Conservation (phyloP, 2,888 invertebrate genomes). For the Leptinotarsa rubiginosa region DNA sequence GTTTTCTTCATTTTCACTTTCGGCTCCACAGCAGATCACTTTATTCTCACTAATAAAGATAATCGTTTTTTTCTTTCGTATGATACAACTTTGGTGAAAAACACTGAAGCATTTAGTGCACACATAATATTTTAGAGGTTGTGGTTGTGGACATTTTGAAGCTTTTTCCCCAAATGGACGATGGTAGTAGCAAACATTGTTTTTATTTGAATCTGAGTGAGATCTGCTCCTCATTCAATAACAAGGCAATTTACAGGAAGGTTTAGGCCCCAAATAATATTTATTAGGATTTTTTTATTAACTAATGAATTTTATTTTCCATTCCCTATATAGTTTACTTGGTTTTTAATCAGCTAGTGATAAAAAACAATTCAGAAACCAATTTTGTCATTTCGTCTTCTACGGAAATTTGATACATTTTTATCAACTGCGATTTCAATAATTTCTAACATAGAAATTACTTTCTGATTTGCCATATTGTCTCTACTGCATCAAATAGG, state of each 20-base stretch:
- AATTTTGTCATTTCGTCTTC: not conserved
- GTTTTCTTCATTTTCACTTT: no score
- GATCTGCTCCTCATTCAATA: not conserved
- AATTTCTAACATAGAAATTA: not conserved
- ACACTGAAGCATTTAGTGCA: no score
- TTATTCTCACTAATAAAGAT: no score
- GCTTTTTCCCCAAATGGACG: not conserved
- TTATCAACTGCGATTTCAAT: not conserved
- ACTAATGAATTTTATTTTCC: not conserved
- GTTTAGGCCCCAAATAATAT: not conserved
- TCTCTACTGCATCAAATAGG: no score
- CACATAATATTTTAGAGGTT: not conserved
- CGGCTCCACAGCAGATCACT: no score
- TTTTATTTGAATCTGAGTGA: not conserved
- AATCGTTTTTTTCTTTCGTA: no score
- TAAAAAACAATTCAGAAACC: not conserved
- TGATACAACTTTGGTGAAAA: no score
- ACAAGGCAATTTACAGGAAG: no score
- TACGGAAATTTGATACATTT: conserved; percentile 19
- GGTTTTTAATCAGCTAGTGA: not conserved
- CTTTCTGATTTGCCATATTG: no score
- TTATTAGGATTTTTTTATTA: not conserved
- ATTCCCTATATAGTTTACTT: not conserved
- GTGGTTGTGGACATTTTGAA: not conserved
- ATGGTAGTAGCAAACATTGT: no score